These are phyloP conservation scores for Andricus curvator DNA, from an alignment of 2,888 invertebrate genomes.

Conservation along the genomic window DNA sequence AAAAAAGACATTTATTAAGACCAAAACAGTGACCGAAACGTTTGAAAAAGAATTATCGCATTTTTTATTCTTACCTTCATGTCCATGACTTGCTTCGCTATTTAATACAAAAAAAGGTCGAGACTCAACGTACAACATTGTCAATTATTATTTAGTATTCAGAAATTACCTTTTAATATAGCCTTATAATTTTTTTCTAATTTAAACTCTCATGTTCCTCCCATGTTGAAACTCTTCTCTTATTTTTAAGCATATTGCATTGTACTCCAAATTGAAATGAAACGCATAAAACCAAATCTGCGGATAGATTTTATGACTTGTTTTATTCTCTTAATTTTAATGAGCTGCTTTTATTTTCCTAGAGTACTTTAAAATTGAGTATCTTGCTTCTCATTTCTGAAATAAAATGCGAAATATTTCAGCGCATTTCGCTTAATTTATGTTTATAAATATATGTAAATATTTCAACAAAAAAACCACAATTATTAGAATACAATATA, in stretches of 20 bases:
- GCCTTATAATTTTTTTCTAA: not conserved
- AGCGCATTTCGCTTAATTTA: not conserved
- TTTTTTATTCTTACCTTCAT: no score
- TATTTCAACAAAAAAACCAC: not conserved
- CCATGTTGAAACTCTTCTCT: not conserved
- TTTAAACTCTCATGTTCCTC: not conserved
- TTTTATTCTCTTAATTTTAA: slow-evolving; percentile 5
- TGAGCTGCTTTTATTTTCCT: not conserved
- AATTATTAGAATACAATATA: not conserved
- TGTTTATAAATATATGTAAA: not conserved
- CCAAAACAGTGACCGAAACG: no score
- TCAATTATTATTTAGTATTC: not conserved
- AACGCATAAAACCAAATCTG: not conserved
- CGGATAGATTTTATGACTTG: not conserved
- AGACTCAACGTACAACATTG: not conserved
- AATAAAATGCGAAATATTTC: slow-evolving; percentile 20
- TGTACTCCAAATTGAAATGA: not conserved
- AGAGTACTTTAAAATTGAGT: slow-evolving; percentile 44
- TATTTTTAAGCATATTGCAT: not conserved
- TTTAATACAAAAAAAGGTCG: not conserved
- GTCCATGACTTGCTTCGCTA: no score
- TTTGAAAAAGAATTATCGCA: no score
- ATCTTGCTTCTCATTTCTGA: slow-evolving; percentile 47
- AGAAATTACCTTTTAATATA: not conserved
- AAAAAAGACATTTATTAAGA: no score